phyloP scores from a whole-genome alignment of 2,113 vertebrate species.

The Scomber colias region DNA sequence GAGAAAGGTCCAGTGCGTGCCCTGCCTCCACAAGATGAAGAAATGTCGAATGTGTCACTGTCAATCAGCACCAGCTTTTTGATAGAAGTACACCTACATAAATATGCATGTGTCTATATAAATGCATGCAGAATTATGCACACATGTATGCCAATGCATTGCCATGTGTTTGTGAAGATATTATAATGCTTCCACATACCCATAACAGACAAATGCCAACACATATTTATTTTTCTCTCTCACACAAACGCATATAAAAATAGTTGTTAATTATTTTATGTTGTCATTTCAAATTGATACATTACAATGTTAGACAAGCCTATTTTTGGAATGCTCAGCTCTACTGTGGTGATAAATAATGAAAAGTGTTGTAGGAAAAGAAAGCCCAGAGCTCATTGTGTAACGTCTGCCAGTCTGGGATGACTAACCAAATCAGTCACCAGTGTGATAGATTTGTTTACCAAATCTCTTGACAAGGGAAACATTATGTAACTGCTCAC shows the following conservation, averaged over 20 bases:
- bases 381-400: constrained; percentile 60
- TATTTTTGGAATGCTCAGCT: constrained; percentile 58
- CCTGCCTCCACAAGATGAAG: constrained; percentile 30
- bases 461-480: constrained; percentile 71
- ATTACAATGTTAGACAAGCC: constrained; percentile 44
- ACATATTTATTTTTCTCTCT: constrained; percentile 1
- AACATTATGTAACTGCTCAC: constrained; percentile 62
- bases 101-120: neutral
- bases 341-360: constrained; percentile 68
- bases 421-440: constrained; percentile 70
- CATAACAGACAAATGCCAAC: neutral
- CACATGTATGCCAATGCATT: neutral
- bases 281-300: constrained; percentile 63
- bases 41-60: constrained; percentile 42
- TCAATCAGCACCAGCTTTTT: constrained; percentile 28
- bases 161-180: neutral
- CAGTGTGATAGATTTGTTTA: constrained; percentile 75
- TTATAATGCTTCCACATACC: neutral
- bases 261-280: constrained; percentile 35
- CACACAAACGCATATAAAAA: constrained; percentile 31
- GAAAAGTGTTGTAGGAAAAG: constrained; percentile 41
- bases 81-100: neutral
- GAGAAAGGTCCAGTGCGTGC: constrained; percentile 25
- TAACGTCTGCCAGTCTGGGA: constrained; percentile 66
- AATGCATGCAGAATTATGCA: neutral